Evolutionary conservation across 2,113 vertebrate genomes (phyloP).

Genomic region (Noturus placidus): DNA sequence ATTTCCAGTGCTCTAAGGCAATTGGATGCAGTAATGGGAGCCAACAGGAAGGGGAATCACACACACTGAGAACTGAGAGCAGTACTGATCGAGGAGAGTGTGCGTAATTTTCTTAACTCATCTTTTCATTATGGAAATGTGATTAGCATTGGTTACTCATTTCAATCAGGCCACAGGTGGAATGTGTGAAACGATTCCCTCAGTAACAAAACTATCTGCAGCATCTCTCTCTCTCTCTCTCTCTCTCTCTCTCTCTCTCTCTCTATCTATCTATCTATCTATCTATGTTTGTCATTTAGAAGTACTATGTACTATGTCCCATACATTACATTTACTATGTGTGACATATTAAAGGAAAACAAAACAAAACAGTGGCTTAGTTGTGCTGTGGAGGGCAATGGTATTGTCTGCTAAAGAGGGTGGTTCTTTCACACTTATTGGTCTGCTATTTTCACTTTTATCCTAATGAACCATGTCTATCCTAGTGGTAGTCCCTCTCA

Average conservation of each 20-base stretch:
- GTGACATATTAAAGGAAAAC: background rate
- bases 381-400: background rate
- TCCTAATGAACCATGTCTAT: background rate
- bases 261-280: background rate
- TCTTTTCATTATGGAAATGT: slow-evolving; percentile 63
- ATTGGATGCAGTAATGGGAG: slow-evolving; percentile 7
- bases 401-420: background rate
- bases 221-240: background rate
- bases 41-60: slow-evolving; percentile 38
- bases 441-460: background rate
- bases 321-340: background rate
- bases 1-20: slow-evolving; percentile 18
- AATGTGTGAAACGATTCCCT: slow-evolving; percentile 42
- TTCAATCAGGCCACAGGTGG: slow-evolving; percentile 61
- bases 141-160: slow-evolving; percentile 58
- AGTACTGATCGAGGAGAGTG: slow-evolving; percentile 53
- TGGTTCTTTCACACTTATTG: background rate
- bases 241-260: background rate
- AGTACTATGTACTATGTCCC: background rate
- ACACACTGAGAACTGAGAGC: slow-evolving; percentile 58
- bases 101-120: slow-evolving; percentile 66
- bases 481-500: too few species aligned
- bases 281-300: background rate
- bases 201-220: slow-evolving; percentile 1
- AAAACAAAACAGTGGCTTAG: background rate